Conservation (phyloP, 1,140 invertebrate genomes). For the Tetramorium alpestre region DNA sequence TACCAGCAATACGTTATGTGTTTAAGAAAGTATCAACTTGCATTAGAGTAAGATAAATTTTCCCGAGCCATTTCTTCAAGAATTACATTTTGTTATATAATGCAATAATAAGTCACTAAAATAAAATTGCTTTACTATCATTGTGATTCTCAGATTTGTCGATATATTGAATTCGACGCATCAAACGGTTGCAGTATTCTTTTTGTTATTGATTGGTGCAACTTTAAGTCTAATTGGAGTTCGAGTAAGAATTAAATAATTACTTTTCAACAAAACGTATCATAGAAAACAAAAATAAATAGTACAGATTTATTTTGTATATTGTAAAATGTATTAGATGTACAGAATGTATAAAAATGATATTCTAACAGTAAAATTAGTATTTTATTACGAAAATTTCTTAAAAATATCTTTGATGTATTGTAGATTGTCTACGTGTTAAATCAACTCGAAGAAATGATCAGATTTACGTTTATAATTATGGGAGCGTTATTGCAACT, state of each 20-base stretch:
- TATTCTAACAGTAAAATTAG: neutral
- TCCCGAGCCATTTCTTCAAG: neutral
- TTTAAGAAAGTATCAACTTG: conserved; percentile 20
- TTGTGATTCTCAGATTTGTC: conserved; percentile 7
- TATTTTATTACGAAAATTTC: neutral
- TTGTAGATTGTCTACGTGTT: conserved; percentile 37
- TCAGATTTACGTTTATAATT: conserved; percentile 31
- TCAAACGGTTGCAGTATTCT: conserved; percentile 11
- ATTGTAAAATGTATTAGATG: neutral
- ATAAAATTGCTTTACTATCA: neutral
- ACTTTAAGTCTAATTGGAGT: conserved; percentile 28
- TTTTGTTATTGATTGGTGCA: conserved; percentile 3
- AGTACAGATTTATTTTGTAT: neutral
- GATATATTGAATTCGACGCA: conserved; percentile 24
- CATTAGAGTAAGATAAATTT: conserved; percentile 16
- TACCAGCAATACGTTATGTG: conserved; percentile 2
- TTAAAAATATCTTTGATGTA: neutral
- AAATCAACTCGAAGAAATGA: conserved; percentile 24
- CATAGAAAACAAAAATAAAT: neutral
- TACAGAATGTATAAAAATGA: neutral
- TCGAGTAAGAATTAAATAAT: conserved; percentile 11
- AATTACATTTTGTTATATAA: neutral
- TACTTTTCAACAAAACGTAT: neutral
- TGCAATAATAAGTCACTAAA: neutral
- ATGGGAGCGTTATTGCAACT: conserved; percentile 17